A percentile compares a stretch with the other conserved stretches of the same genome.
phyloP scores from a whole-genome alignment of 2,888 invertebrate species.

The Carabus problematicus region DNA sequence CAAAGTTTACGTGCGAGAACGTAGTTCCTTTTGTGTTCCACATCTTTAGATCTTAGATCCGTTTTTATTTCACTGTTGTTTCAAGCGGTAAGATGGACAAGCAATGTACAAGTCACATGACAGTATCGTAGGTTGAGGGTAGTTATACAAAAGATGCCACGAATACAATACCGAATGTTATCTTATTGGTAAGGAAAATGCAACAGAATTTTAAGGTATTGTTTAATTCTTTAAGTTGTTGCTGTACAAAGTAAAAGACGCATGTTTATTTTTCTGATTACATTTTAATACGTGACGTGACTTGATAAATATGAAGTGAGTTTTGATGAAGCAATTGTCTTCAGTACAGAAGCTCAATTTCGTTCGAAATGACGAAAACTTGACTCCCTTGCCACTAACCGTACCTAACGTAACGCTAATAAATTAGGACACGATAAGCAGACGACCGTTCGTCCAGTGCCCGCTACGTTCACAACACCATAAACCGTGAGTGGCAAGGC shows the following conservation, averaged over 20 bases:
- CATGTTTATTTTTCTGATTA: too few relatives aligned
- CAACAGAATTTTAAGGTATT: background rate
- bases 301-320: too few relatives aligned
- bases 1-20: constrained; percentile 21
- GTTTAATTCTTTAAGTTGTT: background rate
- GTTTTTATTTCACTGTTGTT: constrained; percentile 6
- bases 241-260: background rate
- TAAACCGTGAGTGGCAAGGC: constrained; percentile 21
- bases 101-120: background rate
- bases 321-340: too few relatives aligned
- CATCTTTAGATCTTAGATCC: constrained; percentile 20
- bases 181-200: background rate
- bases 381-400: too few relatives aligned
- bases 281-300: too few relatives aligned
- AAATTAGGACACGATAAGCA: too few relatives aligned
- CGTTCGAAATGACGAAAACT: too few relatives aligned
- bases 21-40: constrained; percentile 12
- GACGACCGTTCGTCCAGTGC: too few relatives aligned
- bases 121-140: background rate
- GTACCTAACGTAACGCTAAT: too few relatives aligned
- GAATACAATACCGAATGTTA: background rate
- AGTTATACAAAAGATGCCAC: background rate
- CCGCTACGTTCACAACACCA: constrained; percentile 13
- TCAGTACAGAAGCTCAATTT: too few relatives aligned
- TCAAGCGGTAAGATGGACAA: background rate